Percentiles rank a stretch among this genome's conserved stretches.
Conservation (phyloP, 2,888 invertebrate species). For the Zhuqinia jingwanae region DNA sequence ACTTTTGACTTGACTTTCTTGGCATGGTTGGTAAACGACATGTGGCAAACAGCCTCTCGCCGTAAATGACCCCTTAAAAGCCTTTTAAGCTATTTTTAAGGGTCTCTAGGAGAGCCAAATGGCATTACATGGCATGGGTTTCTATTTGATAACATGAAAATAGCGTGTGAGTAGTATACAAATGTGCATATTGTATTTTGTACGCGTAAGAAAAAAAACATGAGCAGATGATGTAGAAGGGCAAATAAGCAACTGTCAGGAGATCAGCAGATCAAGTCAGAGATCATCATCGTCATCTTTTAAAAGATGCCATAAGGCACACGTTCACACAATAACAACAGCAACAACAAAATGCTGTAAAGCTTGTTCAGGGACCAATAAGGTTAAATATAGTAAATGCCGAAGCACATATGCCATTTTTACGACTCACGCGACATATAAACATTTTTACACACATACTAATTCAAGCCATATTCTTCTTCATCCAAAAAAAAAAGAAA, state of each 20-base stretch:
- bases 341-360: not conserved
- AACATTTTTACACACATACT: too few relatives aligned
- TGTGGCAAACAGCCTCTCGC: slow-evolving; percentile 41
- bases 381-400: not conserved
- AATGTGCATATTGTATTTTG: too few relatives aligned
- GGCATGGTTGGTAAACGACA: too few relatives aligned
- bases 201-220: not conserved
- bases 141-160: too few relatives aligned
- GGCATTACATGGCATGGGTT: too few relatives aligned
- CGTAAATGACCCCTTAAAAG: not conserved
- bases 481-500: too few relatives aligned
- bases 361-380: not conserved
- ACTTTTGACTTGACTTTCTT: not conserved
- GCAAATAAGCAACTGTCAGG: slow-evolving; percentile 1
- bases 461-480: not conserved
- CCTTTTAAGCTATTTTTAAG: too few relatives aligned
- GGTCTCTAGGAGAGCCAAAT: too few relatives aligned
- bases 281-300: too few relatives aligned
- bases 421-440: too few relatives aligned
- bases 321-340: not conserved
- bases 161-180: too few relatives aligned
- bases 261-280: not conserved
- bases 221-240: not conserved
- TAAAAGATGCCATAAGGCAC: not conserved
- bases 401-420: not conserved